These are phyloP conservation scores for Onychomys leucogaster DNA, from an alignment of 2,797 vertebrate genomes.

Conservation along the genomic window DNA sequence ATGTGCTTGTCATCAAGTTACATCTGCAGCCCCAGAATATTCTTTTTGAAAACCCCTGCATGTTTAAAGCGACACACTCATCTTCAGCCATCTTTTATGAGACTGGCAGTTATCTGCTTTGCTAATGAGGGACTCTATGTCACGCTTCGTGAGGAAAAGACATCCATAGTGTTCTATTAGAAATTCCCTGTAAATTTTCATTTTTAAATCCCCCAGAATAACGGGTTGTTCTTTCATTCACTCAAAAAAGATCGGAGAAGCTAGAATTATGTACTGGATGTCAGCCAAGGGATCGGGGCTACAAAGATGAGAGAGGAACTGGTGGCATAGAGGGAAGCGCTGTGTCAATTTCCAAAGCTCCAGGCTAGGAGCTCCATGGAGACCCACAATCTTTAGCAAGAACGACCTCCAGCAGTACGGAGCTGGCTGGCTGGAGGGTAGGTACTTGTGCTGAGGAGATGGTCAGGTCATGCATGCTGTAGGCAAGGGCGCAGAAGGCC, in stretches of 20 bases:
- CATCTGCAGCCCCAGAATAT: neutral
- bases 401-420: neutral
- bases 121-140: neutral
- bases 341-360: neutral
- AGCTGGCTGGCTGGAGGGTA: neutral
- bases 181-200: neutral
- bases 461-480: too few species aligned
- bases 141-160: neutral
- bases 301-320: neutral
- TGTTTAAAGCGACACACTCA: neutral
- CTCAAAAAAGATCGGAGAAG: neutral
- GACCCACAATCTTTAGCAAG: neutral
- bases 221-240: neutral
- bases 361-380: accelerated
- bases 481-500: neutral
- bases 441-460: neutral
- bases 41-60: neutral
- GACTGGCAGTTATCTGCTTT: neutral
- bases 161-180: neutral
- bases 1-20: neutral
- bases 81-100: neutral
- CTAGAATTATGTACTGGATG: neutral
- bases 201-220: neutral
- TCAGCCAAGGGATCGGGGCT: neutral
- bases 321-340: neutral